These are phyloP conservation scores for Chloropsis hardwickii DNA, from an alignment of 2,113 vertebrate species.

Conservation along the genomic window DNA sequence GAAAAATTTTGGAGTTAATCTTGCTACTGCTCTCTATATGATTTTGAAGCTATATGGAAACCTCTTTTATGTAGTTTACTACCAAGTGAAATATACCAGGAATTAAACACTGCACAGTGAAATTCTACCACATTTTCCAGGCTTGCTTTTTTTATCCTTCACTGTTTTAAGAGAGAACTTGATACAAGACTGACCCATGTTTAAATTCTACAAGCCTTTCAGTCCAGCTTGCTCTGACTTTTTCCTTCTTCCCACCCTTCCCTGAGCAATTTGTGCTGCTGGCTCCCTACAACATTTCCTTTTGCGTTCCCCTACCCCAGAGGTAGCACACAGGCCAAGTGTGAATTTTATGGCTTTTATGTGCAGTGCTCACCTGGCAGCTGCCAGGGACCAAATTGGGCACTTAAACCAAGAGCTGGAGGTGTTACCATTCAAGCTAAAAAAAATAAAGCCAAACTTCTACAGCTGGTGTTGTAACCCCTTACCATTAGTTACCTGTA, in stretches of 20 bases:
- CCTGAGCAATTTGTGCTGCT: not conserved
- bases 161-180: not conserved
- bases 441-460: not conserved
- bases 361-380: not conserved
- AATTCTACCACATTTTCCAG: not conserved
- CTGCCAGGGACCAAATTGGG: not conserved
- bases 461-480: not conserved
- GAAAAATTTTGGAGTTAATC: not conserved
- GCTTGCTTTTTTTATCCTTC: not conserved
- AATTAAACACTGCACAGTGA: not conserved
- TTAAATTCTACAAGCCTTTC: not conserved
- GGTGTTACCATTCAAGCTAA: not conserved
- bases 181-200: not conserved
- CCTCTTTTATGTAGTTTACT: not conserved
- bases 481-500: not conserved
- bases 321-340: accelerated
- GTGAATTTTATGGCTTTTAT: not conserved
- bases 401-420: not conserved
- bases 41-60: not conserved
- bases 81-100: not conserved
- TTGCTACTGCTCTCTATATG: not conserved
- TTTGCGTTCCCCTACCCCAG: not conserved
- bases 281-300: not conserved
- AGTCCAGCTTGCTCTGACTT: not conserved
- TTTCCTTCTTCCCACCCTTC: accelerated